These are phyloP conservation scores for pig (Sus scrofa) DNA, from an alignment of 2,113 vertebrate species.

Conservation along the genomic window DNA sequence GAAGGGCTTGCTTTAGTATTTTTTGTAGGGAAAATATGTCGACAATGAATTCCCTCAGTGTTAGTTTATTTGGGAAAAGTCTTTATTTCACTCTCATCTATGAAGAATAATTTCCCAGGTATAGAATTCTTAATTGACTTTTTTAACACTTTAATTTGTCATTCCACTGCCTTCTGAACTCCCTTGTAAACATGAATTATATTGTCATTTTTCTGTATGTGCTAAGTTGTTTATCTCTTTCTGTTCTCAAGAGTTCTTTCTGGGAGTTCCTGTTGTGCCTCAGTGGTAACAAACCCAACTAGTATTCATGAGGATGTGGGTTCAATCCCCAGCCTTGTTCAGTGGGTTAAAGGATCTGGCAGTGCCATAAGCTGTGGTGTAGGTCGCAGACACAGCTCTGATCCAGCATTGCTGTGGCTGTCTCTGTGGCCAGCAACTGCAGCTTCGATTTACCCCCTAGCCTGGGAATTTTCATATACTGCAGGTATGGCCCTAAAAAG, in stretches of 20 bases:
- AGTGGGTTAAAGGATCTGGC: too few relatives aligned
- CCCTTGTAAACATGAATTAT: not conserved
- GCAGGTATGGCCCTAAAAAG: too few relatives aligned
- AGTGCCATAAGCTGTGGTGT: too few relatives aligned
- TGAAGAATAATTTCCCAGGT: not conserved
- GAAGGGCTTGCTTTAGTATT: not conserved
- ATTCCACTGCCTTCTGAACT: not conserved
- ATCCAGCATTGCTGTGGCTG: too few relatives aligned
- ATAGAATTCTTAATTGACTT: not conserved
- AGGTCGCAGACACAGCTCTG: too few relatives aligned
- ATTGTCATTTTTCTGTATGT: not conserved
- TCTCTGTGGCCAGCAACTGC: too few relatives aligned
- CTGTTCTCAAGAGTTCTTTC: not conserved
- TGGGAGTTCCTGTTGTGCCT: not conserved
- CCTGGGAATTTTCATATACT: too few relatives aligned
- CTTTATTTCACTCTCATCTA: not conserved
- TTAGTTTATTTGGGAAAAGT: not conserved
- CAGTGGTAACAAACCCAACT: too few relatives aligned
- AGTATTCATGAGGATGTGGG: too few relatives aligned
- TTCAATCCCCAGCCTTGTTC: too few relatives aligned
- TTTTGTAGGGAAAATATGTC: not conserved
- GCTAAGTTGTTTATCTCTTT: not conserved
- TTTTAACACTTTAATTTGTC: not conserved
- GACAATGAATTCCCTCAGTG: not conserved
- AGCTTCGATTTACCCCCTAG: too few relatives aligned